A percentile compares a stretch with the other conserved stretches of the same genome.
These are phyloP conservation scores for Chondrilla cf. caribensis DNA, from an alignment of 37 sponge, comb jelly and placozoan genomes.

Conservation along the genomic window DNA sequence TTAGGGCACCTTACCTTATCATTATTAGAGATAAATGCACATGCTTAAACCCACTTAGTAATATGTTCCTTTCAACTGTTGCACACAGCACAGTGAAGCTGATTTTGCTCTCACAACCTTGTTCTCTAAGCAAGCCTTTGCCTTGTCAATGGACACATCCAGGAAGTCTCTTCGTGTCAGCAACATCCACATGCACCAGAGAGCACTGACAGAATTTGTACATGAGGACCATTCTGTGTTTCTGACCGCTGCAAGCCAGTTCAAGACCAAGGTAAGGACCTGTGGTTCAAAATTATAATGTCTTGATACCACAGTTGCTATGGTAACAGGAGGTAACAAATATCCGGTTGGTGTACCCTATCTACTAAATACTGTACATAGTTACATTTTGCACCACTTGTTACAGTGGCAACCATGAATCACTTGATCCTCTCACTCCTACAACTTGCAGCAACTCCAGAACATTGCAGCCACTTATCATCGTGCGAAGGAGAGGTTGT, in stretches of 20 bases:
- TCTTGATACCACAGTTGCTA: too few species aligned
- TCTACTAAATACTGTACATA: too few species aligned
- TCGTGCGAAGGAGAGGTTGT: conserved; percentile 2
- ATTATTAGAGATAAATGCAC: too few species aligned
- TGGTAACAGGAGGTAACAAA: too few species aligned
- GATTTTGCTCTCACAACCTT: conserved; percentile 5
- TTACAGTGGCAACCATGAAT: too few species aligned
- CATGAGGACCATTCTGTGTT: conserved; percentile 9
- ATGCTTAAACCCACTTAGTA: too few species aligned
- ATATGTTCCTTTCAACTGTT: neutral
- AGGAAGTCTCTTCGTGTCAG: conserved; percentile 9
- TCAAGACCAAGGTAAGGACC: conserved; percentile 19
- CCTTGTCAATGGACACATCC: neutral
- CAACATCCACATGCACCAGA: conserved; percentile 21
- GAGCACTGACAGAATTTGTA: conserved; percentile 16
- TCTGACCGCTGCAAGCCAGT: neutral
- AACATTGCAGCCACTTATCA: conserved; percentile 12
- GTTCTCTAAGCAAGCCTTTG: conserved; percentile 12
- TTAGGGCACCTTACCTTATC: too few species aligned
- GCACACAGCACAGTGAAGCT: neutral
- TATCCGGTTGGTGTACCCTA: too few species aligned
- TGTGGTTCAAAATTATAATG: too few species aligned
- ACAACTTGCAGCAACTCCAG: neutral
- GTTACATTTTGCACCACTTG: too few species aligned
- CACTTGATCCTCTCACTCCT: too few species aligned